Evolutionary conservation across 2,797 vertebrate species (phyloP), one percentile per base, ranked within the genome.

Genomic region (Myotis vivesi): DNA sequence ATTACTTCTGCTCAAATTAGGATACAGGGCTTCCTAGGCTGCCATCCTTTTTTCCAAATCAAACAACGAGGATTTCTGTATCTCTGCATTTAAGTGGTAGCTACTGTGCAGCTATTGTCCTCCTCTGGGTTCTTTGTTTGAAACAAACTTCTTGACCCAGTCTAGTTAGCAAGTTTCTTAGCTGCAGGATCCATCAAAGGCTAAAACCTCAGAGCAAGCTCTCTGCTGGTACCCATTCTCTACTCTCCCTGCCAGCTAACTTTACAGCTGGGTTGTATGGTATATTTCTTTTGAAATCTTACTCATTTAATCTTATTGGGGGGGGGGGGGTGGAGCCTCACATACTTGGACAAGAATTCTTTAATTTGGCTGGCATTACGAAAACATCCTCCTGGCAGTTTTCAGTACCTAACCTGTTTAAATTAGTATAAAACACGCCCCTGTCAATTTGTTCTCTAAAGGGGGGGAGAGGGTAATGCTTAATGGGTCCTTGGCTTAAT

Each of bases 71-170:
- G 96, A 87, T 96, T 73, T 96, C 71, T 84, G 6, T 66, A 86
- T 81, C 82, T 96, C 19, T 97, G 86, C 87, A 96, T 96, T 79
- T 95, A 96, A 97, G 96, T 97, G 90, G 46, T 96, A 94, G 96
- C 95, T 92, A 55, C 91, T 59, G n/a, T 89, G 91, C 84, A 84
- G 25, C 57, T 94, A 64, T 68, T 84, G 41, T 80, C 36, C 68
- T 96, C 55, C 33, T 69, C 64, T 91, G 68, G 38, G 33, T 75
- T 94, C 84, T 72, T 93, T 94, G 16, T 95, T 94, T 94, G 55
- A 93, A 95, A 55, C 87, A 51, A 51, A 96, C 83, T 81, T 89
- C 49, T 95, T 64, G 44, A 76, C 72, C 72, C n/a, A 46, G 8
- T 33, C 57, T 79, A 57, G 64, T 93, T 91, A 95, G 66, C 53